Evolutionary conservation across 2,888 invertebrate species (phyloP).

Genomic region (Andrena chrysosceles): DNA sequence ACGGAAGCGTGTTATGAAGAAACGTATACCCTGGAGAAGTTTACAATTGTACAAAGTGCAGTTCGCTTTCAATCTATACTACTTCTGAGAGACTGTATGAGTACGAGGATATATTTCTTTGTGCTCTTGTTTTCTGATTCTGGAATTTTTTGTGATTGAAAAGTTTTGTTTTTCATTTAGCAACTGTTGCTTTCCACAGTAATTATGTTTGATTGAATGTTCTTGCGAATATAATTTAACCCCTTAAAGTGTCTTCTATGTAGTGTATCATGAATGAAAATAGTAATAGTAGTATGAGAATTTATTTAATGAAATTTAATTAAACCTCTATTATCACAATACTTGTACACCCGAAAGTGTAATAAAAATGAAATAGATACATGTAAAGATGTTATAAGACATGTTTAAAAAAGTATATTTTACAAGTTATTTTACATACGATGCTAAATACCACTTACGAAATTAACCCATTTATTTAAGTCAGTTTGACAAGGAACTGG

Average conservation of each 20-base stretch:
- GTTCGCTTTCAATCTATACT: neutral
- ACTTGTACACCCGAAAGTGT: too few species aligned
- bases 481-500: neutral
- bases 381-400: too few species aligned
- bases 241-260: neutral
- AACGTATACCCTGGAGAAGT: neutral
- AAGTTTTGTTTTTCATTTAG: neutral
- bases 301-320: too few species aligned
- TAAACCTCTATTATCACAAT: too few species aligned
- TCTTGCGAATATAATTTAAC: neutral
- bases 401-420: too few species aligned
- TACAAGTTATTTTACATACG: too few species aligned
- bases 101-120: neutral
- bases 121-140: neutral
- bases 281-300: too few species aligned
- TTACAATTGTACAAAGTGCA: conserved; percentile 4
- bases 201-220: neutral
- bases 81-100: neutral
- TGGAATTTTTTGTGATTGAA: neutral
- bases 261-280: neutral
- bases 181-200: neutral
- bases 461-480: neutral
- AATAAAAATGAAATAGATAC: too few species aligned
- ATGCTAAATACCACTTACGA: too few species aligned
- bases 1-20: neutral